Evolutionary conservation across 2,797 vertebrate species (phyloP).

Genomic region (Babyrousa celebensis): DNA sequence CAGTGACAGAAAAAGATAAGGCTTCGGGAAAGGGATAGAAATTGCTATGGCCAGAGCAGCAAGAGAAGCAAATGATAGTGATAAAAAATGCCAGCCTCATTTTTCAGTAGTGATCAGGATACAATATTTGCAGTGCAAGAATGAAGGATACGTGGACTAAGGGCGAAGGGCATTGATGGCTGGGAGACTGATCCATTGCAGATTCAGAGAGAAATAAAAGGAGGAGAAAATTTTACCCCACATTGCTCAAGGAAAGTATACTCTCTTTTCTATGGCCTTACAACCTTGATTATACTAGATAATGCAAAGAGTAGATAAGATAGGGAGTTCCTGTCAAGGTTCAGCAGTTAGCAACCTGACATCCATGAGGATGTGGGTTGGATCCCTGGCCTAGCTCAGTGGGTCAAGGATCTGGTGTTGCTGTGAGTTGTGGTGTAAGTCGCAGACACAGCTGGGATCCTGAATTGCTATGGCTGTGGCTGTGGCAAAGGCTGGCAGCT

Average conservation of each 20-base stretch:
- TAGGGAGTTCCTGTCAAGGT: no score
- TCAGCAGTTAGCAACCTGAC: no score
- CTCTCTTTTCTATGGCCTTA: not conserved
- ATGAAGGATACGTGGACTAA: not conserved
- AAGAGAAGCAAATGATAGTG: not conserved
- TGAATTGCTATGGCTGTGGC: no score
- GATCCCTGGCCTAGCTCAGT: no score
- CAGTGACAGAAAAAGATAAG: not conserved
- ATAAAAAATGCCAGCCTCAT: not conserved
- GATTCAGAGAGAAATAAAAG: not conserved
- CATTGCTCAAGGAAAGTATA: not conserved
- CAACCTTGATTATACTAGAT: not conserved
- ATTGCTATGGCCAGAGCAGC: not conserved
- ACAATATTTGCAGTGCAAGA: not conserved
- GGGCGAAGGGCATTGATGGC: not conserved
- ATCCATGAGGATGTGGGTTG: no score
- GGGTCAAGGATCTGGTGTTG: no score
- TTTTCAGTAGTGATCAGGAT: conserved; percentile 25
- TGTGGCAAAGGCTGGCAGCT: no score
- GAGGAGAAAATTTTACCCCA: not conserved
- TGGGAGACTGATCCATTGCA: not conserved
- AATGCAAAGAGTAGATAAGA: not conserved
- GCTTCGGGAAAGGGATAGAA: not conserved
- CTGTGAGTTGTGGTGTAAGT: no score
- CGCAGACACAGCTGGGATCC: no score